A percentile compares a stretch with the other conserved stretches of the same genome.
phyloP scores from a whole-genome alignment of 1,140 invertebrate genomes.

The Psilanteris sp. region DNA sequence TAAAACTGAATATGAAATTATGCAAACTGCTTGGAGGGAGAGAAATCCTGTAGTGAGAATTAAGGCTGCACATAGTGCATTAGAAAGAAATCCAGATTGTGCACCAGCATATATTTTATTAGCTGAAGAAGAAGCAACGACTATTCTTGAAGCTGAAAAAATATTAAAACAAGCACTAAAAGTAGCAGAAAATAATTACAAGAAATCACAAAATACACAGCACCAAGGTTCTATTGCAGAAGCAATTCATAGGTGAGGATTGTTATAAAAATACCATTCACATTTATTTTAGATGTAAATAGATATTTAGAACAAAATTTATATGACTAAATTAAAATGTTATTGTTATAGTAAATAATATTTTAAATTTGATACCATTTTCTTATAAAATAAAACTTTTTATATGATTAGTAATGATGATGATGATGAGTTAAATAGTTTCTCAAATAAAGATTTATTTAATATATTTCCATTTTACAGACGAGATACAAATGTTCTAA shows the following conservation, averaged over 20 bases:
- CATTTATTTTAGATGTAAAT: no score
- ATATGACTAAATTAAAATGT: no score
- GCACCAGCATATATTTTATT: slow-evolving; percentile 96
- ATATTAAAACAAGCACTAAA: slow-evolving; percentile 93
- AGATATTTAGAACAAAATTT: no score
- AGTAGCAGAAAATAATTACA: slow-evolving; percentile 92
- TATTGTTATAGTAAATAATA: no score
- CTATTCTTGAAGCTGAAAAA: slow-evolving; percentile 93
- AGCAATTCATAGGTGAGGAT: slow-evolving; percentile 82
- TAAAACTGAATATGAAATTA: slow-evolving; percentile 96
- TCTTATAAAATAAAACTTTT: no score
- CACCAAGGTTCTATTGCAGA: slow-evolving; percentile 89
- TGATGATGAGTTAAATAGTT: no score
- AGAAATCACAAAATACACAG: slow-evolving; percentile 88
- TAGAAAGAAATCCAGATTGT: slow-evolving; percentile 95
- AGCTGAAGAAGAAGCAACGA: slow-evolving; percentile 97
- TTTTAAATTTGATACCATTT: no score
- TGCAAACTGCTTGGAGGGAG: slow-evolving; percentile 98
- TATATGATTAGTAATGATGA: no score
- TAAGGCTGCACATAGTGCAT: slow-evolving; percentile 93
- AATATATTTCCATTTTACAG: no score
- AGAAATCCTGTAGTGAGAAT: slow-evolving; percentile 94
- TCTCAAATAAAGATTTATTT: no score
- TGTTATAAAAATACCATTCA: no score
- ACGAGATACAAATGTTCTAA: slow-evolving; percentile 96